Evolutionary conservation across 2,113 vertebrate genomes (phyloP), one percentile per base, ranked within the genome.

Genomic region (Coturnix japonica): DNA sequence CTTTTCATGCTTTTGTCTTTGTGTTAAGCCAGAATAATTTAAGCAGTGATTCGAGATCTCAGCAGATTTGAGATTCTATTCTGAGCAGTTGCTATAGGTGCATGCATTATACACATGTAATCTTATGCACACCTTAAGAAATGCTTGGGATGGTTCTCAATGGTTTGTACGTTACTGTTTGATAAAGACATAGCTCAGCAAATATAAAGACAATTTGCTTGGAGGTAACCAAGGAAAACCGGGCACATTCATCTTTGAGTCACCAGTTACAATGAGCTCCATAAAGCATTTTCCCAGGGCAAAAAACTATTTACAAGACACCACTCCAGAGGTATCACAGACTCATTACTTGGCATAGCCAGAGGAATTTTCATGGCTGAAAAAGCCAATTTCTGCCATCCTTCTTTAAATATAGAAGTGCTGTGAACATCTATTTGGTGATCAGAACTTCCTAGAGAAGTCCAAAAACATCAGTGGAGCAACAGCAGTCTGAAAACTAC

Each of bases 151-250:
- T 74, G 17, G 9, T 23, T 23, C 63, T 59, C 71, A 5, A 6
- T 46, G n/a, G 18, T 4, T 72, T 1, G 1, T 25, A 18, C 41
- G 56, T 12, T 31, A 7, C 6, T 74, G 47, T 53, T 57, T 87
- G 72, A 74, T 46, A 53, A 47, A 93, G 56, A 41, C 53, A 2
- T 9, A 63, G 73, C 67, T 53, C 65, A 64, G 46, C 65, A 22
- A 67, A 28, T 2, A 13, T 8, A 44, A 49, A 66, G n/a, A 71
- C 37, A 66, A 51, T 47, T 80, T 80, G 63, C 86, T 66, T 91
- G 89, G 64, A 93, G 75, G 81, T 87, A 83, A 75, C 81, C 60
- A 89, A 43, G 82, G 87, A 77, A 94, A 85, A 64, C 16, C 25
- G 91, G 84, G 64, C 72, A 64, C 28, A 44, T 13, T 9, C 46